These are phyloP conservation scores for Aproaerema taeniolella DNA, from an alignment of 2,888 invertebrate species.

Conservation along the genomic window DNA sequence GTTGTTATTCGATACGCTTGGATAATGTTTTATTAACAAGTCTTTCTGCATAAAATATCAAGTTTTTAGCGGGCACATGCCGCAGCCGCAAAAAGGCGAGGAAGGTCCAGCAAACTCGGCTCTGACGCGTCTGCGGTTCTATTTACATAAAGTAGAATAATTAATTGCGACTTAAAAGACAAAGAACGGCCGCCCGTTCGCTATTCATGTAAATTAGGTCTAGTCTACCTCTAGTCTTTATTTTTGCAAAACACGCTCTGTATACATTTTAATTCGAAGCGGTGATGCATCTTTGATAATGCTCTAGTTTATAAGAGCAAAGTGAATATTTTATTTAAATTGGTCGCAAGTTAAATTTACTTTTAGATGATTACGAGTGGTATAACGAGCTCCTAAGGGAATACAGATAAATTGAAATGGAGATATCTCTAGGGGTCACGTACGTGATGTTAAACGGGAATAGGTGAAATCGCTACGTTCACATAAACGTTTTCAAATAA, in stretches of 20 bases:
- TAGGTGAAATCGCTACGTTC: too few relatives aligned
- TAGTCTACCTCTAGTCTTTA: slow-evolving; percentile 43
- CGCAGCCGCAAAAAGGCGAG: slow-evolving; percentile 44
- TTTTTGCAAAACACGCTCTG: slow-evolving; percentile 33
- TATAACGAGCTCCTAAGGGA: too few relatives aligned
- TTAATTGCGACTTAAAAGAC: slow-evolving; percentile 70
- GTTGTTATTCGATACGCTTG: slow-evolving; percentile 3
- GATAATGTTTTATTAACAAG: slow-evolving; percentile 34
- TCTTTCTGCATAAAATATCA: slow-evolving; percentile 40
- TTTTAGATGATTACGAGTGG: too few relatives aligned
- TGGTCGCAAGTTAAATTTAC: too few relatives aligned
- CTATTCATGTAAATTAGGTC: slow-evolving; percentile 68
- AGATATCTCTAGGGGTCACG: too few relatives aligned
- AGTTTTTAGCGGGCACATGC: slow-evolving; percentile 37
- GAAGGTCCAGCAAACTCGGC: slow-evolving; percentile 40
- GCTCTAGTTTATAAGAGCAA: not conserved
- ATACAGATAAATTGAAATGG: too few relatives aligned
- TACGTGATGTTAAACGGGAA: too few relatives aligned
- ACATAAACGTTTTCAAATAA: too few relatives aligned
- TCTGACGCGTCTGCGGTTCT: slow-evolving; percentile 43
- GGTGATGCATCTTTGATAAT: slow-evolving; percentile 9
- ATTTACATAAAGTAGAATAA: slow-evolving; percentile 73
- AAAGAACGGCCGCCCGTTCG: slow-evolving; percentile 55
- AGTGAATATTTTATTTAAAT: too few relatives aligned
- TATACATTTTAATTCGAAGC: slow-evolving; percentile 11